A percentile compares a stretch with the other conserved stretches of the same genome.
Conservation (phyloP, 2,797 vertebrate genomes). For the Gobio occitaniae region DNA sequence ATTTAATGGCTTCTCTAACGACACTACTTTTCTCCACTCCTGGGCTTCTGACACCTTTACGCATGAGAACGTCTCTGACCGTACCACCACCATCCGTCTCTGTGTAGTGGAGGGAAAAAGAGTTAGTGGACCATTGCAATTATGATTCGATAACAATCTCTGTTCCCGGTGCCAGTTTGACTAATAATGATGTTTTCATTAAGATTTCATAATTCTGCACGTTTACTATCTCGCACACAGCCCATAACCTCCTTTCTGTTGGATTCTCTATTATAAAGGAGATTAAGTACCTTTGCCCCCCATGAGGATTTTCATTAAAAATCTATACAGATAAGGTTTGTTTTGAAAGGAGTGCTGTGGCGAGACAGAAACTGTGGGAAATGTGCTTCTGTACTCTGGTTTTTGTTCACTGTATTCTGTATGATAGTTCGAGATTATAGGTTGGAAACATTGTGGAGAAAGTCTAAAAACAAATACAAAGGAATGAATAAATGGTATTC, state of each 20-base stretch:
- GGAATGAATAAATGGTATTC: slow-evolving; percentile 8
- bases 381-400: neutral
- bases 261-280: slow-evolving; percentile 56
- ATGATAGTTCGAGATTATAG: slow-evolving; percentile 26
- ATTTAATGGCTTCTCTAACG: slow-evolving; percentile 73
- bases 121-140: slow-evolving; percentile 72
- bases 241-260: slow-evolving; percentile 46
- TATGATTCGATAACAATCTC: slow-evolving; percentile 73
- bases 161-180: slow-evolving; percentile 66
- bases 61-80: slow-evolving; percentile 67
- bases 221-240: slow-evolving; percentile 47
- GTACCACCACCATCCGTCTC: slow-evolving; percentile 69
- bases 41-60: slow-evolving; percentile 70
- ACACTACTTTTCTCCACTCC: slow-evolving; percentile 61
- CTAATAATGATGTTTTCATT: slow-evolving; percentile 73
- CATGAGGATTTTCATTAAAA: slow-evolving; percentile 64
- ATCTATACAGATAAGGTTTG: slow-evolving; percentile 63
- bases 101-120: slow-evolving; percentile 54
- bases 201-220: slow-evolving; percentile 65
- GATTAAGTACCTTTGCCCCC: slow-evolving; percentile 61
- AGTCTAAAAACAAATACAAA: slow-evolving; percentile 15
- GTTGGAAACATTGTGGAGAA: neutral
- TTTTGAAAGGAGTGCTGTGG: slow-evolving; percentile 50
- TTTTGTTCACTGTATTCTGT: slow-evolving; percentile 40
- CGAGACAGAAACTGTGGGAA: slow-evolving; percentile 45